Evolutionary conservation across 1,140 invertebrate genomes (phyloP), one percentile per base, ranked within the genome.

Genomic region (Philopotamus ludificatus): DNA sequence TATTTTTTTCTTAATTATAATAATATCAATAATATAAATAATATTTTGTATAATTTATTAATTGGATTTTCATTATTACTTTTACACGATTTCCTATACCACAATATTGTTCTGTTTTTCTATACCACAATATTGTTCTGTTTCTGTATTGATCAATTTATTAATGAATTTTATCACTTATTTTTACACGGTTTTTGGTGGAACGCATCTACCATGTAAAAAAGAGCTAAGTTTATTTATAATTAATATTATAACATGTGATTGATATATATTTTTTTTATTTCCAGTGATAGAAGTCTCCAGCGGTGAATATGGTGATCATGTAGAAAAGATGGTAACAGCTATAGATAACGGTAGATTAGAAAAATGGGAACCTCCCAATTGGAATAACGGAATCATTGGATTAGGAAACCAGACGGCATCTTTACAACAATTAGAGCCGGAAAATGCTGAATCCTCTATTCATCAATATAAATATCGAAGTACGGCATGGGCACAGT

Each of bases 211-310:
- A n/a, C n/a, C n/a, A n/a, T n/a, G n/a, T n/a, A n/a, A n/a, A n/a
- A n/a, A n/a, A n/a, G n/a, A n/a, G n/a, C n/a, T n/a, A n/a, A n/a
- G n/a, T n/a, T n/a, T 8, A 39, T 39, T 39, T 39, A n/a, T n/a
- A n/a, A n/a, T n/a, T n/a, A n/a, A n/a, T n/a, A n/a, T 7, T 47
- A 47, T 47, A 47, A 47, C 7, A 22, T 51, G 18, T 4, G 22
- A 12, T 51, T 20, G 21, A 62, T 39, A 59, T 42, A 22, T 18
- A 62, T 10, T 65, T 59, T 66, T 74, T 68, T 66, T 68, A 63
- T 62, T 82, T 81, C 16, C 70, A 90, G 89, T 91, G 41, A 87
- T 92, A 60, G 90, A 93, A 79, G 86, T 90, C 8, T 86, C 88
- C 0, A 86, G 85, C 62, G 85, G 86, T 0, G 89, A 92, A 74